These are phyloP conservation scores for Microplitis mediator DNA, from an alignment of 1,140 invertebrate genomes.

Conservation along the genomic window DNA sequence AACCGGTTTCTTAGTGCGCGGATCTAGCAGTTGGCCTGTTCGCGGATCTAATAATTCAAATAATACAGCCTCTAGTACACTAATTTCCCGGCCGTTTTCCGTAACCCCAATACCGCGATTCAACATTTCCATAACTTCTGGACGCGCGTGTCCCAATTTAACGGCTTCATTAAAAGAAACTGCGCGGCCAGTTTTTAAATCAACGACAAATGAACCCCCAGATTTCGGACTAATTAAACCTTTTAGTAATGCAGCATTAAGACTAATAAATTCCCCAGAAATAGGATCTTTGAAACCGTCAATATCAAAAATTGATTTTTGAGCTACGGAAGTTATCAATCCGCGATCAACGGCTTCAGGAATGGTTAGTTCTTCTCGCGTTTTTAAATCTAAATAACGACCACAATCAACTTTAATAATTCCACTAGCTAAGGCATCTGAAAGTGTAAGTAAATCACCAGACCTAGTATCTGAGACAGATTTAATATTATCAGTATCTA, in stretches of 20 bases:
- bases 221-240: slow-evolving; percentile 78
- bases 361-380: slow-evolving; percentile 74
- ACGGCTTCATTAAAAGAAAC: slow-evolving; percentile 75
- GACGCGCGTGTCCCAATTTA: slow-evolving; percentile 70
- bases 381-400: slow-evolving; percentile 75
- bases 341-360: slow-evolving; percentile 85
- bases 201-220: slow-evolving; percentile 72
- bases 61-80: slow-evolving; percentile 84
- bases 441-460: slow-evolving; percentile 80
- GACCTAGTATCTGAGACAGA: slow-evolving; percentile 81
- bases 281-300: slow-evolving; percentile 87
- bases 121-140: slow-evolving; percentile 84
- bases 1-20: slow-evolving; percentile 75
- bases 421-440: slow-evolving; percentile 79
- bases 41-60: slow-evolving; percentile 83
- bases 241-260: slow-evolving; percentile 83
- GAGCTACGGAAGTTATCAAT: slow-evolving; percentile 84
- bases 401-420: slow-evolving; percentile 77
- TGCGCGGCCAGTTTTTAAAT: slow-evolving; percentile 76
- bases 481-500: slow-evolving; percentile 82
- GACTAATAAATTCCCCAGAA: slow-evolving; percentile 81
- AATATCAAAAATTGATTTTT: slow-evolving; percentile 90
- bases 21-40: slow-evolving; percentile 84
- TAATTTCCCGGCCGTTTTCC: slow-evolving; percentile 76
- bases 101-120: slow-evolving; percentile 80